These are phyloP conservation scores for Cydia fagiglandana DNA, from an alignment of 1,140 invertebrate species.

Conservation along the genomic window DNA sequence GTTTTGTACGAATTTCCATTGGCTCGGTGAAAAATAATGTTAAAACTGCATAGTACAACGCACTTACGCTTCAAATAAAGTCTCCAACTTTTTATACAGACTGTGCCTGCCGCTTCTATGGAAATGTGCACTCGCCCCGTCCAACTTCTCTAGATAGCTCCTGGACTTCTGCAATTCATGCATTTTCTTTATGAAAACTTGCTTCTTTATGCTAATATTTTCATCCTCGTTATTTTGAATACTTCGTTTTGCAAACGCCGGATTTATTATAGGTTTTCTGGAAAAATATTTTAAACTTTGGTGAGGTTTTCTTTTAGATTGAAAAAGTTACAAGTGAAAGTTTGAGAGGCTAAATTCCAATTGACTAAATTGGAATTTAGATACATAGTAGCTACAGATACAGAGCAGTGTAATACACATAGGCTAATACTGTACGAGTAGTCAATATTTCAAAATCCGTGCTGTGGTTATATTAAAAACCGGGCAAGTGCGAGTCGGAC, in stretches of 20 bases:
- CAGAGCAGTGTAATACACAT: too few relatives aligned
- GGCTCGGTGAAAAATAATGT: background rate
- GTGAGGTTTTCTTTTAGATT: background rate
- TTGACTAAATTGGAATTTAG: too few relatives aligned
- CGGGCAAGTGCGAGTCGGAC: too few relatives aligned
- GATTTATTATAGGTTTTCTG: constrained; percentile 76
- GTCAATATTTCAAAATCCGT: too few relatives aligned
- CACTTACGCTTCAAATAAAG: constrained; percentile 81
- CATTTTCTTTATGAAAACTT: constrained; percentile 62
- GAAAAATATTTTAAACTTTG: background rate
- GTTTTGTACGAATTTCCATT: background rate
- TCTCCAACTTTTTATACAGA: constrained; percentile 81
- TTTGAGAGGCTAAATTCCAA: too few relatives aligned
- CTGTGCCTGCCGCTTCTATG: constrained; percentile 79
- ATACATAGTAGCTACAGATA: too few relatives aligned
- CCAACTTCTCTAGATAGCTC: constrained; percentile 64
- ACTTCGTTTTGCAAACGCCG: constrained; percentile 81
- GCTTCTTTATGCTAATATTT: constrained; percentile 44
- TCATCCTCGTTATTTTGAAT: constrained; percentile 41
- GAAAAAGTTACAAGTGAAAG: background rate
- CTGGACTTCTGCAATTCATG: constrained; percentile 62
- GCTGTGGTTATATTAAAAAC: too few relatives aligned
- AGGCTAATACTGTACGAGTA: too few relatives aligned
- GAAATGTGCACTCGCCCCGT: constrained; percentile 69
- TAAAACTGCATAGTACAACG: background rate